Percentiles rank a stretch among this genome's conserved stretches.
phyloP scores from a whole-genome alignment of 2,797 vertebrate species.

The Eospalax fontanierii region DNA sequence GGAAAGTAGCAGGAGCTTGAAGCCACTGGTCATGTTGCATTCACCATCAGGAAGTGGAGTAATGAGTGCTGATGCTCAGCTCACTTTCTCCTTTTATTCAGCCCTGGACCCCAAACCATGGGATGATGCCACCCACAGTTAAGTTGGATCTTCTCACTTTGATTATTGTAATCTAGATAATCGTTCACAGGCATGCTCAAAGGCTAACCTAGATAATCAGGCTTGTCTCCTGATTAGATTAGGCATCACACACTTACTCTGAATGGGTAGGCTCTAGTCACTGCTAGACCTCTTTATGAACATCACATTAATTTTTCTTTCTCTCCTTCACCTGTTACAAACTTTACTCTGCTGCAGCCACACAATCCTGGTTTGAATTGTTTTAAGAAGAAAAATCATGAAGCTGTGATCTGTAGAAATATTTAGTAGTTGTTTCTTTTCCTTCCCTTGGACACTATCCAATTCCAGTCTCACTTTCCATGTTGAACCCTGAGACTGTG shows the following conservation, averaged over 20 bases:
- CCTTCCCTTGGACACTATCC: not conserved
- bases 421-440: constrained; percentile 60
- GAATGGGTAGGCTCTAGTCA: not conserved
- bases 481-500: not conserved
- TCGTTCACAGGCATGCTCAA: not conserved
- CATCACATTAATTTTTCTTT: constrained; percentile 17
- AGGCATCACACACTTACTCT: not conserved
- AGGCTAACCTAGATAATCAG: not conserved
- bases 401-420: constrained; percentile 40
- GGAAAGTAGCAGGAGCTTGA: not conserved
- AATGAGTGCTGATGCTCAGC: not conserved
- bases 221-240: not conserved
- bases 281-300: not conserved
- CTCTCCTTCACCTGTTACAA: not conserved
- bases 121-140: not conserved
- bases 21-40: too few species aligned
- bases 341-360: not conserved
- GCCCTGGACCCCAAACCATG: not conserved
- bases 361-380: constrained; percentile 35
- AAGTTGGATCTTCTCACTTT: not conserved
- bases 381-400: constrained; percentile 44
- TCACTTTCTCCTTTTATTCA: not conserved
- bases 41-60: not conserved
- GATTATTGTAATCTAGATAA: not conserved
- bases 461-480: constrained; percentile 16